Evolutionary conservation across 2,113 vertebrate species (phyloP).

Genomic region (Nicator chloris): DNA sequence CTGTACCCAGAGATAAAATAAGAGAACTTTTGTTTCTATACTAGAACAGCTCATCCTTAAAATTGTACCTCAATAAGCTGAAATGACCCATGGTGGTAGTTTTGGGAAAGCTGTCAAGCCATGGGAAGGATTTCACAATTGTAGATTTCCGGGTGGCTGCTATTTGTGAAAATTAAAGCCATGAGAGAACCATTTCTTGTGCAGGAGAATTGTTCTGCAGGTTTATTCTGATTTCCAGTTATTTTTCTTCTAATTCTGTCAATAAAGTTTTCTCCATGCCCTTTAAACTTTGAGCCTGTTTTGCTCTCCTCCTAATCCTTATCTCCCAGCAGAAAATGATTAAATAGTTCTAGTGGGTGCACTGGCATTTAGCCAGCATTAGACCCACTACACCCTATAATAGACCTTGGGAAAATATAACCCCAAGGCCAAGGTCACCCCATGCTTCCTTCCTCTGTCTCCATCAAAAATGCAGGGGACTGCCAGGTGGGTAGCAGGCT

Average conservation of each 20-base stretch:
- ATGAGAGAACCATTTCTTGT: neutral
- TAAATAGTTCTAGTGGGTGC: neutral
- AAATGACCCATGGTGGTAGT: neutral
- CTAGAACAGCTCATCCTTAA: neutral
- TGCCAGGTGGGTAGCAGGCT: neutral
- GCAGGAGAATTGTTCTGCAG: neutral
- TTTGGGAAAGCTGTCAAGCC: neutral
- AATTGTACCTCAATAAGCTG: neutral
- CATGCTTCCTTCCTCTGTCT: rapidly evolving
- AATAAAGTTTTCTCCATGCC: neutral
- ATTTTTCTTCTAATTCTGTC: neutral
- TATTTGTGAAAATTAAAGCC: neutral
- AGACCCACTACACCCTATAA: neutral
- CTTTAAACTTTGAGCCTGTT: neutral
- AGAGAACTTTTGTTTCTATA: neutral
- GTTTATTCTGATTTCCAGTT: neutral
- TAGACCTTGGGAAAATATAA: rapidly evolving
- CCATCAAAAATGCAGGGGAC: neutral
- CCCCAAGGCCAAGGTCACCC: neutral
- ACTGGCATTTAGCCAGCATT: neutral
- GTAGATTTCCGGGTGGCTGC: neutral
- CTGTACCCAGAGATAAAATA: neutral
- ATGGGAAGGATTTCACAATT: neutral
- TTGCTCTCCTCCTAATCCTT: neutral
- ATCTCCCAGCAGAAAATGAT: neutral